Evolutionary conservation across 1,140 invertebrate species (phyloP).

Genomic region (Danaus melanippus): DNA sequence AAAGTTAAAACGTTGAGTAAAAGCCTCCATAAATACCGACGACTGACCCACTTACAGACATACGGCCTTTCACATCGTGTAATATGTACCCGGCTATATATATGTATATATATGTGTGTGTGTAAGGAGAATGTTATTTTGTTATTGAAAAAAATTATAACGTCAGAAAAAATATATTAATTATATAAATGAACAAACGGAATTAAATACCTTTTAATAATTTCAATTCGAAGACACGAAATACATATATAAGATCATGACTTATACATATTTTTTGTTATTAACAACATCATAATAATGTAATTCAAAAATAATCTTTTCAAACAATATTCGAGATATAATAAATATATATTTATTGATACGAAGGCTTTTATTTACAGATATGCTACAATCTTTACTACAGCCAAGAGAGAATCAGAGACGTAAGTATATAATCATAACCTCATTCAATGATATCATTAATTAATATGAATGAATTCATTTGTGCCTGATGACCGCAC

Average conservation of each 20-base stretch:
- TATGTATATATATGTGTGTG: too few species aligned
- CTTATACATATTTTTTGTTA: too few species aligned
- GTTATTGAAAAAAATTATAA: too few species aligned
- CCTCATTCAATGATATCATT: too few species aligned
- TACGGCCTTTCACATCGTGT: not conserved
- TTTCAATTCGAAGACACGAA: too few species aligned
- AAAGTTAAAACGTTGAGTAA: conserved; percentile 7
- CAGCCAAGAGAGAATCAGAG: conserved; percentile 63
- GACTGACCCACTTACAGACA: conserved; percentile 12
- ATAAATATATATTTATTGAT: not conserved
- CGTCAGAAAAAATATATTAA: too few species aligned
- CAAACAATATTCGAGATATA: not conserved
- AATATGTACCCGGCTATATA: too few species aligned
- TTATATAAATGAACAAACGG: too few species aligned
- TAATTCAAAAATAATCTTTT: not conserved
- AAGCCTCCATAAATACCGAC: conserved; percentile 14
- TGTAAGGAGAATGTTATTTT: too few species aligned
- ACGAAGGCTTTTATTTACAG: conserved; percentile 39
- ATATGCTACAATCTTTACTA: conserved; percentile 65
- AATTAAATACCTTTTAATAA: too few species aligned
- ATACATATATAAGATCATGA: not conserved
- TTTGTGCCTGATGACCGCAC: too few species aligned
- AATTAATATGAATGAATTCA: too few species aligned
- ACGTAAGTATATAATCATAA: conserved; percentile 35
- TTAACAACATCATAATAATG: not conserved